Evolutionary conservation across 1,140 invertebrate species (phyloP), one percentile per base, ranked within the genome.

Genomic region (Cyclargus thomasi): DNA sequence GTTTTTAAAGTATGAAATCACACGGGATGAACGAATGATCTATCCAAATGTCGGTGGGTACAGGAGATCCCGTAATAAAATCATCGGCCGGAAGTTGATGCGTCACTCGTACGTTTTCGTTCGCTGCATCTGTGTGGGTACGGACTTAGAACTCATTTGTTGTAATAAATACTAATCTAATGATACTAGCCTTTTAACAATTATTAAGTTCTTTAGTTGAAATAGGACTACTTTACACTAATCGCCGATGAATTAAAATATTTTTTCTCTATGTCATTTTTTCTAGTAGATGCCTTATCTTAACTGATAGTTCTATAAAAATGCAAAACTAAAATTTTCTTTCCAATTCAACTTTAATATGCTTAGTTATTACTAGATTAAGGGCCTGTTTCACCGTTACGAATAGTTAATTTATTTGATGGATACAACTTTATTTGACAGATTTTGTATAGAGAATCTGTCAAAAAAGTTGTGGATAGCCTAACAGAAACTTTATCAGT

Each of bases 1-100:
- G 39, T 8, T 14, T 16, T 8, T 47, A 47, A 47, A 47, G 39
- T 47, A 16, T 16, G 55, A 59, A 59, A 20, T 16, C 14, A 59
- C 55, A 20, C 55, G 18, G 17, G 53, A 21, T 59, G 18, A 59
- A 59, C 55, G 18, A 59, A 59, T 59, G 55, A 59, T 20, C 14
- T 17, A 59, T 59, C 18, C 55, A 59, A 59, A 67, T 57, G 29
- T 66, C 20, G 65, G 53, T 59, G 23, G 55, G 55, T 77, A 82
- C 82, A 83, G 83, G 83, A 82, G 82, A 89, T 87, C 80, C 83
- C 81, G 82, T 87, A 87, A 87, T 90, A 88, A 90, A 90, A 88
- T 85, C 80, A 87, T 85, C 79, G 85, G 80, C 85, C 87, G 85
- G 87, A 88, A 90, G 85, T 88, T 72, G 85, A 88, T 90, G 87